Evolutionary conservation across 1,140 invertebrate species (phyloP), one percentile per base, ranked within the genome.

Genomic region (Eufriesea mexicana): DNA sequence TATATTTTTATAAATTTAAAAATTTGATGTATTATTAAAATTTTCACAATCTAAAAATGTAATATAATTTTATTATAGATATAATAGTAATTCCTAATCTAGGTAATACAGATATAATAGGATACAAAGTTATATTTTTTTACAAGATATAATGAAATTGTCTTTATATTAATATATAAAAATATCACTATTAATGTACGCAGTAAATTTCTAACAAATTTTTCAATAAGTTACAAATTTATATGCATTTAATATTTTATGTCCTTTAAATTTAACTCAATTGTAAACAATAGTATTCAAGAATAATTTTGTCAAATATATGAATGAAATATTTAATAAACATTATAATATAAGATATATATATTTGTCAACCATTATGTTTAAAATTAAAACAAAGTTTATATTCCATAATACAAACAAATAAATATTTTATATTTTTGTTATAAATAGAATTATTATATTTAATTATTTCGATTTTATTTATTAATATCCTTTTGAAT

Each of bases 401-500:
- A 28, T 70, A 1, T 59, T n/a, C 5, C 49, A 20, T 0, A 18
- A 54, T 45, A 55, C 12, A 62, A 57, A 49, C 7, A 66, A 83
- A 72, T 55, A 83, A 64, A 79, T 71, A 62, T 9, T 68, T 74
- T 67, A 35, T 71, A 83, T 51, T 55, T 83, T 83, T 77, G 54
- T 47, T 76, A 61, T 8, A 61, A 42, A 59, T 45, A 73, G 10
- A 61, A 59, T 51, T 10, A 45, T 54, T 61, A 16, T 23, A 57
- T 1, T 28, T 28, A 23, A 35, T 70, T 61, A 49, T 28, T 28
- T 45, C 5, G 14, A 72, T 73, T 10, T 64, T 28, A 20, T 28
- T 64, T 20, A 47, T 28, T 49, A 62, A 49, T 42, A 51, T 10
- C 16, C 14, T 20, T 35, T 64, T 18, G 9, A 18, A 16, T 68